Evolutionary conservation across 2,888 invertebrate genomes (phyloP).

Genomic region (Megastigmus dorsalis): DNA sequence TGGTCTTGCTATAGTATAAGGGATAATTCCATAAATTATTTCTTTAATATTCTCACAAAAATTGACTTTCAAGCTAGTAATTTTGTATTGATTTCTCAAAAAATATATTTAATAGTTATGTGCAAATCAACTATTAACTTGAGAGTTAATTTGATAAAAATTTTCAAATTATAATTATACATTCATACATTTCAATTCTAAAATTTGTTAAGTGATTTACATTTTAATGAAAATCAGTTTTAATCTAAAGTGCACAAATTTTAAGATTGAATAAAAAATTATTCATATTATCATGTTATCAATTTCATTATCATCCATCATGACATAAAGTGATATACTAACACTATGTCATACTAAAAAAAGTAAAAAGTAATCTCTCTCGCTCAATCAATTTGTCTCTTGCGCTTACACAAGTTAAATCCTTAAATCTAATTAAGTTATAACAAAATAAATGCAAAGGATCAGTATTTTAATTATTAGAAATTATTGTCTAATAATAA

Average conservation of each 20-base stretch:
- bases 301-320: conserved; percentile 7
- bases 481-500: background rate
- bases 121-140: no score
- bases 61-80: no score
- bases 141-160: no score
- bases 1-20: no score
- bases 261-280: conserved; percentile 13
- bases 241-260: conserved; percentile 6
- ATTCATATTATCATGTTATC: conserved; percentile 7
- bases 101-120: no score
- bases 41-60: no score
- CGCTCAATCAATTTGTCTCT: conserved; percentile 51
- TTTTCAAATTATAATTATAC: background rate
- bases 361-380: conserved; percentile 38
- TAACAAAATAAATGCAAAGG: no score
- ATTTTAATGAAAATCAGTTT: background rate
- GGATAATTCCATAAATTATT: no score
- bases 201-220: background rate
- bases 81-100: no score
- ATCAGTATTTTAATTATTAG: background rate
- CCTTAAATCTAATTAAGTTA: conserved; percentile 16
- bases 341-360: background rate
- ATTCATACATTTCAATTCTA: background rate
- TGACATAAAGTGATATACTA: conserved; percentile 10
- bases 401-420: conserved; percentile 14